A percentile compares a stretch with the other conserved stretches of the same genome.
phyloP scores from a whole-genome alignment of 2,888 invertebrate species.

The Muscina levida region DNA sequence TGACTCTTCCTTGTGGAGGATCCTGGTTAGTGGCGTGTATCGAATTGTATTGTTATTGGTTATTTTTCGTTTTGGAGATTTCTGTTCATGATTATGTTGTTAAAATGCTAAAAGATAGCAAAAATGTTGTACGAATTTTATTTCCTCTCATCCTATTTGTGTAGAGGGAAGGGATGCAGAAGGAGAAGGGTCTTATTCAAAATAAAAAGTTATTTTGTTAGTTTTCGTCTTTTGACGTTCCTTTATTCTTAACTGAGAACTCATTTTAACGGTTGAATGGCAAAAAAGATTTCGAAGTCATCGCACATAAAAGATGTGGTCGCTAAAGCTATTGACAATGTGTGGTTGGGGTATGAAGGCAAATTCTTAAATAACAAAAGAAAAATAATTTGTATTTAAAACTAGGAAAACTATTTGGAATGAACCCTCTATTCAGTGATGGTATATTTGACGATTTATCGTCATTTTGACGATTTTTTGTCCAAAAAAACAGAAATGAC shows the following conservation, averaged over 20 bases:
- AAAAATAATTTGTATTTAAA: too few relatives aligned
- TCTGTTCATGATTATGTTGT: conserved; percentile 58
- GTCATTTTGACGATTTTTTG: too few relatives aligned
- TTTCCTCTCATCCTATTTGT: conserved; percentile 27
- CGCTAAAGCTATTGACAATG: background rate
- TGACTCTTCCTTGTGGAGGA: background rate
- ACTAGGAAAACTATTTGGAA: too few relatives aligned
- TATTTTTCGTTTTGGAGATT: conserved; percentile 46
- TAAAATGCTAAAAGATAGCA: conserved; percentile 41
- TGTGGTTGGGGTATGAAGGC: too few relatives aligned
- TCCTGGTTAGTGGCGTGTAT: conserved; percentile 42
- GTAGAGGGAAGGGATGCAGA: background rate
- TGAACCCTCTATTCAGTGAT: too few relatives aligned
- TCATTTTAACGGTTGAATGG: conserved; percentile 43
- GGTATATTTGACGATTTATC: too few relatives aligned
- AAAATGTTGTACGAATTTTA: conserved; percentile 16
- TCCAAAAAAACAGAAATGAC: too few relatives aligned
- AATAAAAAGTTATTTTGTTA: conserved; percentile 21
- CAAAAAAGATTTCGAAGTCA: conserved; percentile 14
- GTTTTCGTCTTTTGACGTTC: conserved; percentile 11
- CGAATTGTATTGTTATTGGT: conserved; percentile 36
- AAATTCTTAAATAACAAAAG: too few relatives aligned
- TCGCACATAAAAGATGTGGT: background rate
- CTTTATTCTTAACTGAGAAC: conserved; percentile 34
- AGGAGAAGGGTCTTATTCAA: background rate